These are phyloP conservation scores for Paradisaea rubra DNA, from an alignment of 2,113 vertebrate species.

Conservation along the genomic window DNA sequence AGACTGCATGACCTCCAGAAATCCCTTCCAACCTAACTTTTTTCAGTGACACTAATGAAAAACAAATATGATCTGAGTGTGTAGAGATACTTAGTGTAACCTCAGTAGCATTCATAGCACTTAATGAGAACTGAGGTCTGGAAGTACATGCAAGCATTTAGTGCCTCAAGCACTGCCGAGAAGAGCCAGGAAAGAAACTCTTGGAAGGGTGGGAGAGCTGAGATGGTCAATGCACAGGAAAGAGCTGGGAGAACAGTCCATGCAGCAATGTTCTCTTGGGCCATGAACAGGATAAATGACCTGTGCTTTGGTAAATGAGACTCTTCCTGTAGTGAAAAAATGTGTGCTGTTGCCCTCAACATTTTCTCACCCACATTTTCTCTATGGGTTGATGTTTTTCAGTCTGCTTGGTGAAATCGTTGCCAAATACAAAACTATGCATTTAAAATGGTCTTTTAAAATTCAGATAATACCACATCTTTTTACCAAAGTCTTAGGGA, in stretches of 20 bases:
- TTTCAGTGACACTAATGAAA: not conserved
- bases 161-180: not conserved
- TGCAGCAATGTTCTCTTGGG: not conserved
- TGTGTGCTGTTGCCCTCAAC: accelerated
- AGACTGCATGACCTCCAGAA: not conserved
- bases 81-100: not conserved
- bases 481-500: not conserved
- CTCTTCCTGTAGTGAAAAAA: not conserved
- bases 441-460: not conserved
- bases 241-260: not conserved
- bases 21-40: not conserved
- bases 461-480: not conserved
- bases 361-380: not conserved
- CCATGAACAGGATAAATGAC: not conserved
- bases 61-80: not conserved
- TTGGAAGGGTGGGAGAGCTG: not conserved
- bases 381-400: not conserved
- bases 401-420: not conserved
- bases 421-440: not conserved
- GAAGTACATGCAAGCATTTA: not conserved
- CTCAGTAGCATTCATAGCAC: not conserved
- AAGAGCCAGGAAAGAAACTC: not conserved
- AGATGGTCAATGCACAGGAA: not conserved
- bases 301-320: not conserved
- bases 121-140: not conserved